These are phyloP conservation scores for Corythornis madagascariensis DNA, from an alignment of 2,113 vertebrate genomes.

Conservation along the genomic window DNA sequence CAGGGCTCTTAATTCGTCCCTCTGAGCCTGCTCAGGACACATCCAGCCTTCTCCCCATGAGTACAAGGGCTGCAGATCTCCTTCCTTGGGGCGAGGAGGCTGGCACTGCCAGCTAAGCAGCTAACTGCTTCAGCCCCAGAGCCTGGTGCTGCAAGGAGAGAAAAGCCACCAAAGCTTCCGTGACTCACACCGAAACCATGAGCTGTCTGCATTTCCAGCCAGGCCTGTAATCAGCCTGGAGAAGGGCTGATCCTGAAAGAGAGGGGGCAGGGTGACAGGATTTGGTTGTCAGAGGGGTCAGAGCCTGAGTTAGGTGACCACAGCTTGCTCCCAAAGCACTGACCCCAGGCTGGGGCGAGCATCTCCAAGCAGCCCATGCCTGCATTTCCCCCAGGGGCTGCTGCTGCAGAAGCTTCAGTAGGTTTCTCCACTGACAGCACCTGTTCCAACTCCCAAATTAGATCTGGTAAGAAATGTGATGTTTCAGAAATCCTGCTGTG, in stretches of 20 bases:
- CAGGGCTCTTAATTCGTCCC: neutral
- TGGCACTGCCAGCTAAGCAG: neutral
- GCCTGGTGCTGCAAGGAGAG: neutral
- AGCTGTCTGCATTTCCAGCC: conserved; percentile 7
- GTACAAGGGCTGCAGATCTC: neutral
- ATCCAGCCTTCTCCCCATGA: neutral
- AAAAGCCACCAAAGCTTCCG: conserved; percentile 10
- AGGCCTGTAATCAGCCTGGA: conserved; percentile 6
- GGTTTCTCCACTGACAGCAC: neutral
- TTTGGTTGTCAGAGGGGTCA: neutral
- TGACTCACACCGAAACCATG: conserved; percentile 40
- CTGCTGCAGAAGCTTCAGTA: neutral
- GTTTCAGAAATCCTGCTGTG: neutral
- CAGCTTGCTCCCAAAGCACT: accelerated
- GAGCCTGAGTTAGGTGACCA: neutral
- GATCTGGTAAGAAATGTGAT: neutral
- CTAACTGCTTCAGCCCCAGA: accelerated
- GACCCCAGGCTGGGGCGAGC: neutral
- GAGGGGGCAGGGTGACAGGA: neutral
- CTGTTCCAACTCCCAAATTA: neutral
- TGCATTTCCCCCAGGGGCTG: neutral
- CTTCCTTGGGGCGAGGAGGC: neutral
- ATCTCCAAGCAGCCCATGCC: neutral
- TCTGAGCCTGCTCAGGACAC: neutral
- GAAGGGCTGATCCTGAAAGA: neutral